Percentiles rank a stretch among this genome's conserved stretches.
phyloP scores from a whole-genome alignment of 2,797 vertebrate genomes.

The Halcyon leucocephala region DNA sequence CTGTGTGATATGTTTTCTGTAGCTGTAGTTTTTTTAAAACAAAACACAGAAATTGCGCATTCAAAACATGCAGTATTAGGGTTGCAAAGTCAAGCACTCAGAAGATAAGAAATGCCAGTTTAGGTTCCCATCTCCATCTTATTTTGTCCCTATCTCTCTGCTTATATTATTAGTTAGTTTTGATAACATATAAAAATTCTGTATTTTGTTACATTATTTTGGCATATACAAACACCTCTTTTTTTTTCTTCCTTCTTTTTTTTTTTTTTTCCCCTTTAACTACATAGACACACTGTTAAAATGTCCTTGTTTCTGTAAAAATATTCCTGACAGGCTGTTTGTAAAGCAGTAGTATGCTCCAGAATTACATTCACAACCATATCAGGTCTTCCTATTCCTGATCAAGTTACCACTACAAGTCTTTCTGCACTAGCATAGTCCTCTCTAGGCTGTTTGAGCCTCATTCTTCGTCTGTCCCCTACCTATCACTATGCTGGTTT shows the following conservation, averaged over 20 bases:
- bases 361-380: not conserved
- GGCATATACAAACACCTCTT: not conserved
- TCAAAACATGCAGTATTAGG: not conserved
- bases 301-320: not conserved
- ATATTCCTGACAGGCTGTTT: not conserved
- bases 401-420: not conserved
- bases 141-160: not conserved
- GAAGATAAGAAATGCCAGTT: not conserved
- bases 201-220: not conserved
- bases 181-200: not conserved
- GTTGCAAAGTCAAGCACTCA: not conserved
- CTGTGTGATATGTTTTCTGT: not conserved
- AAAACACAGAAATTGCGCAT: not conserved
- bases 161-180: not conserved
- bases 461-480: not conserved
- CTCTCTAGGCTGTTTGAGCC: not conserved
- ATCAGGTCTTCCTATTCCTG: not conserved
- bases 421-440: not conserved
- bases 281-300: not conserved
- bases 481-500: not conserved
- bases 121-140: not conserved
- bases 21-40: not conserved
- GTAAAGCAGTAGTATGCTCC: not conserved
- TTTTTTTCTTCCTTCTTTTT: too few species aligned
- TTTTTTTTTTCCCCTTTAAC: not conserved